A percentile compares a stretch with the other conserved stretches of the same genome.
Conservation (phyloP, 2,888 invertebrate species). For the Drosophila longiperda region DNA sequence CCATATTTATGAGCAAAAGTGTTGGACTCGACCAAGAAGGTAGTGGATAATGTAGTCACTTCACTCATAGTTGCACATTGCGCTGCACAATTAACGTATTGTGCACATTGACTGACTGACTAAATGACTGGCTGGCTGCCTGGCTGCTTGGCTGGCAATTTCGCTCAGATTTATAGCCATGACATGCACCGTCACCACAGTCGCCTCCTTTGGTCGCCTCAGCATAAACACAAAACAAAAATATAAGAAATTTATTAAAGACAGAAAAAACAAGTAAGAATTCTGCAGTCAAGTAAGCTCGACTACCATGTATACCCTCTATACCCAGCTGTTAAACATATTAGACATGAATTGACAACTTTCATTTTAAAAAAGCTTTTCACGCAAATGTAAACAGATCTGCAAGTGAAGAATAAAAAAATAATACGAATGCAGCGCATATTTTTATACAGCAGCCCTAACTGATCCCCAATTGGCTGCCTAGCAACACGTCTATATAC, state of each 20-base stretch:
- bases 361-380: too few species aligned
- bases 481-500: too few species aligned
- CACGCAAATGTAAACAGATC: too few species aligned
- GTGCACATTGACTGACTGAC: conserved; percentile 32
- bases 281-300: too few species aligned
- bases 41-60: conserved; percentile 4
- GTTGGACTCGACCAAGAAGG: neutral
- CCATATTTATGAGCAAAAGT: neutral
- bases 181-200: conserved; percentile 76
- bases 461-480: too few species aligned
- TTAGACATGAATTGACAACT: too few species aligned
- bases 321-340: too few species aligned
- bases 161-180: conserved; percentile 71
- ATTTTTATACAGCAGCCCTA: too few species aligned
- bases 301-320: too few species aligned
- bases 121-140: conserved; percentile 25
- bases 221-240: conserved; percentile 10
- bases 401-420: conserved; percentile 1
- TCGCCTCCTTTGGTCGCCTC: conserved; percentile 22
- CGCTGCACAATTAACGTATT: conserved; percentile 69
- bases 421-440: neutral
- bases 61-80: conserved; percentile 58
- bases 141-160: conserved; percentile 63
- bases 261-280: conserved; percentile 10
- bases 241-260: neutral